Evolutionary conservation across 2,797 vertebrate genomes (phyloP).

Genomic region (Coregonus sp.): DNA sequence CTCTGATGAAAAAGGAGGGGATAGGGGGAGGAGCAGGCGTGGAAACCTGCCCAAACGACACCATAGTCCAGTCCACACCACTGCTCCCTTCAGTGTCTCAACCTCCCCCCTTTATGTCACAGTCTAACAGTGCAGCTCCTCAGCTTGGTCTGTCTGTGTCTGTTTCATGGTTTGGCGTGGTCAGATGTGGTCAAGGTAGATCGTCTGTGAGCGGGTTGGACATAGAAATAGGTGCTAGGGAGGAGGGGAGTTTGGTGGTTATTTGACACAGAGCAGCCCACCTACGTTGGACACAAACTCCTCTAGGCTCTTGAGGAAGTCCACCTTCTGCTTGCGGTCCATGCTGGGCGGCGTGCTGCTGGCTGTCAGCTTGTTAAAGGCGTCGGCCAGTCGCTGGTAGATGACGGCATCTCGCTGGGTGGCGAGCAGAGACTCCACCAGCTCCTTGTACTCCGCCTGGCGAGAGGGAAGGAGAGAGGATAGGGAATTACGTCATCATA

Average conservation of each 20-base stretch:
- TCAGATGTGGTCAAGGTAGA: constrained; percentile 22
- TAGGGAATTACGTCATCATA: not conserved
- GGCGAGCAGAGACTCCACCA: constrained; percentile 93
- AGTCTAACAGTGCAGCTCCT: constrained; percentile 74
- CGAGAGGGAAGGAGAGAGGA: constrained; percentile 24
- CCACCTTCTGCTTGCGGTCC: constrained; percentile 98
- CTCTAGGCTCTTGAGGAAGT: constrained; percentile 98
- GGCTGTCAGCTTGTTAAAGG: constrained; percentile 95
- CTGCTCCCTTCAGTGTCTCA: constrained; percentile 6
- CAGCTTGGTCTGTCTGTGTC: constrained; percentile 16
- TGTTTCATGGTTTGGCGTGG: constrained; percentile 18
- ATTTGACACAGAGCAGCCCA: constrained; percentile 97
- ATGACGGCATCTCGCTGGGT: constrained; percentile 94
- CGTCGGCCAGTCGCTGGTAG: constrained; percentile 95
- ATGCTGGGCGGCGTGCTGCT: constrained; percentile 94
- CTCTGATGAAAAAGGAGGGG: constrained; percentile 8
- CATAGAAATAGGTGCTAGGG: not conserved
- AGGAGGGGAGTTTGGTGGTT: constrained; percentile 66
- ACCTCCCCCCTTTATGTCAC: constrained; percentile 14
- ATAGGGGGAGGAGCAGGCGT: not conserved
- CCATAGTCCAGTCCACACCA: constrained; percentile 1
- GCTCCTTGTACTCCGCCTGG: constrained; percentile 92
- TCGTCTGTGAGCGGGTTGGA: not conserved
- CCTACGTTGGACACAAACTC: constrained; percentile 98
- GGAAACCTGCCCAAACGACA: not conserved